Conservation (phyloP, 2,888 invertebrate species). For the Leptodirus hochenwartii region DNA sequence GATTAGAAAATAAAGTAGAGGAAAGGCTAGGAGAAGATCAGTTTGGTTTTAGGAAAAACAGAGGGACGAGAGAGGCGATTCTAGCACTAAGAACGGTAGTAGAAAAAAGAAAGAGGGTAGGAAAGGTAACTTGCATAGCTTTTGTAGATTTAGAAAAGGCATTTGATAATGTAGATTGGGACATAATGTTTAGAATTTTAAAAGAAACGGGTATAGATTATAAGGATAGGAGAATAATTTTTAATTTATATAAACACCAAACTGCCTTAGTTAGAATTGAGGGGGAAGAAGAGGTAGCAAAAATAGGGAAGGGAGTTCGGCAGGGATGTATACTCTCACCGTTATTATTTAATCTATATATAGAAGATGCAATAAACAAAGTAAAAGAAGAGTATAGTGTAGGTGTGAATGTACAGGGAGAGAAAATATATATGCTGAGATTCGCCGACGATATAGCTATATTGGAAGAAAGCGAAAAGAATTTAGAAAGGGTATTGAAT, state of each 20-base stretch:
- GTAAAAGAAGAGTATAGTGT: conserved; percentile 11
- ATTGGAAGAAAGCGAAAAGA: too few species aligned
- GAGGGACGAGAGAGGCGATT: conserved; percentile 2
- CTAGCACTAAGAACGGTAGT: too few species aligned
- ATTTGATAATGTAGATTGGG: conserved; percentile 1
- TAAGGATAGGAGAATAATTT: conserved; percentile 1
- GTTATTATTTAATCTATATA: conserved; percentile 6
- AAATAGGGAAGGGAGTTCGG: conserved; percentile 5
- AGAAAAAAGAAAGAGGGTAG: too few species aligned
- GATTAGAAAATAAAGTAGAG: too few species aligned
- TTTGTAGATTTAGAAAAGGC: too few species aligned
- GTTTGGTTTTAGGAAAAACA: conserved; percentile 1
- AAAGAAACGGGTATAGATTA: neutral
- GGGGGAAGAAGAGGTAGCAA: neutral
- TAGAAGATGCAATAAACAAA: conserved; percentile 11
- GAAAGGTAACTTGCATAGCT: too few species aligned
- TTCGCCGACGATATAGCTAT: too few species aligned
- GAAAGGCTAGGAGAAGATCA: too few species aligned
- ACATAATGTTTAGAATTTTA: neutral
- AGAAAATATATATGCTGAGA: too few species aligned
- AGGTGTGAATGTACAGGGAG: conserved; percentile 10
- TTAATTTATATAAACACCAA: conserved; percentile 2
- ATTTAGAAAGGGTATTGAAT: too few species aligned
- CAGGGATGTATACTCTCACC: conserved; percentile 7
- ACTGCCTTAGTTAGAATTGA: neutral